Conservation (phyloP, 2,113 vertebrate species). For the Nothobranchius furzeri region DNA sequence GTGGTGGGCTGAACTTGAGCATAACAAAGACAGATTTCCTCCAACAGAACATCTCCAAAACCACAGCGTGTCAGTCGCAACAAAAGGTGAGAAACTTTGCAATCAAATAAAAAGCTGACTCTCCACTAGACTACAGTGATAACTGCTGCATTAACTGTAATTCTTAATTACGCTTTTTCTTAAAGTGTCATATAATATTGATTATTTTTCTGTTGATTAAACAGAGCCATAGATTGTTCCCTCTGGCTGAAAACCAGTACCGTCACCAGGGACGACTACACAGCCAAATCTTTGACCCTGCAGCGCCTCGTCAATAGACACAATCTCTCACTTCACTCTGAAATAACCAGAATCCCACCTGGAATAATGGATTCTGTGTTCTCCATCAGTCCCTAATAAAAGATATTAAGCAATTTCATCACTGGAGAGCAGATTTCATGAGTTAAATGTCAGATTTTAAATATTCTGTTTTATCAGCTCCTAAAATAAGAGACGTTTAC, state of each 20-base stretch:
- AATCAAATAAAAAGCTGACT: neutral
- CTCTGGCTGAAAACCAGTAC: constrained; percentile 21
- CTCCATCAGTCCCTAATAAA: neutral
- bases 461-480: too few species aligned
- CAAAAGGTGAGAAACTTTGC: constrained; percentile 30
- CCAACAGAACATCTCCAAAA: constrained; percentile 9
- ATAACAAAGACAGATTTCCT: constrained; percentile 40
- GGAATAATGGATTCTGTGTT: neutral
- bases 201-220: constrained; percentile 28
- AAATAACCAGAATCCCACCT: neutral
- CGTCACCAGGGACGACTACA: constrained; percentile 35
- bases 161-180: too few species aligned
- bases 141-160: too few species aligned
- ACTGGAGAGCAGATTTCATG: neutral
- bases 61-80: neutral
- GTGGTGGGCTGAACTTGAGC: constrained; percentile 15
- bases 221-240: constrained; percentile 43
- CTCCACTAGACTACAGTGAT: too few species aligned
- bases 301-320: neutral
- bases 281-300: constrained; percentile 5
- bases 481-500: too few species aligned
- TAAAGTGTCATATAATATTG: neutral
- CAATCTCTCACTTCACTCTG: neutral
- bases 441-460: too few species aligned
- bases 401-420: neutral